A percentile compares a stretch with the other conserved stretches of the same genome.
Conservation (phyloP, 2,888 invertebrate genomes). For the Ochropleura leucogaster region DNA sequence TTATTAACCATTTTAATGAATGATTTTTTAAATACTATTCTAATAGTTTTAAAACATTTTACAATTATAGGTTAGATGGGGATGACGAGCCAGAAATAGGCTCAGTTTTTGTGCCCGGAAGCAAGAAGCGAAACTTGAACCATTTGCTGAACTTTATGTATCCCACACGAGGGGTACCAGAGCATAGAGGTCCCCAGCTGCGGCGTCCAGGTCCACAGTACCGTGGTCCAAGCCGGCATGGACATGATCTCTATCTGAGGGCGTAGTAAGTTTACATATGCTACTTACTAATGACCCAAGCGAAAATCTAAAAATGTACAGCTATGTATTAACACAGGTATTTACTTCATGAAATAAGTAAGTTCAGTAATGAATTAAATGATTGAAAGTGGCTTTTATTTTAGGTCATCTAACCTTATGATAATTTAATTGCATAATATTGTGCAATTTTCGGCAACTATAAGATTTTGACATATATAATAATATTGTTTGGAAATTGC, state of each 20-base stretch:
- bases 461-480: background rate
- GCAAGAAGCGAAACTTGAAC: conserved; percentile 97
- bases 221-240: conserved; percentile 92
- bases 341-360: conserved; percentile 15
- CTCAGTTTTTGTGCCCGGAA: conserved; percentile 95
- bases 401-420: conserved; percentile 31
- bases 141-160: conserved; percentile 98
- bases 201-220: conserved; percentile 78
- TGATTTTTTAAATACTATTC: background rate
- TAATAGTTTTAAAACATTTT: background rate
- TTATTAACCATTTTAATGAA: background rate
- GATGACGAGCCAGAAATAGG: conserved; percentile 93
- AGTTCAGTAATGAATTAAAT: conserved; percentile 12
- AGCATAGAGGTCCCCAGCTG: conserved; percentile 78
- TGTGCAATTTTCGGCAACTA: background rate
- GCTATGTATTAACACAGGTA: background rate
- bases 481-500: conserved; percentile 3
- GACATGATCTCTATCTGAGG: conserved; percentile 98
- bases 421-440: conserved; percentile 1
- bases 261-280: conserved; percentile 94
- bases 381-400: conserved; percentile 7
- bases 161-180: conserved; percentile 90
- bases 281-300: conserved; percentile 34
- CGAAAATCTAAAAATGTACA: conserved; percentile 4
- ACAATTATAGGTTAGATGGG: conserved; percentile 86